A percentile compares a stretch with the other conserved stretches of the same genome.
Evolutionary conservation across 2,888 invertebrate genomes (phyloP).

Genomic region (Mythimna pallens): DNA sequence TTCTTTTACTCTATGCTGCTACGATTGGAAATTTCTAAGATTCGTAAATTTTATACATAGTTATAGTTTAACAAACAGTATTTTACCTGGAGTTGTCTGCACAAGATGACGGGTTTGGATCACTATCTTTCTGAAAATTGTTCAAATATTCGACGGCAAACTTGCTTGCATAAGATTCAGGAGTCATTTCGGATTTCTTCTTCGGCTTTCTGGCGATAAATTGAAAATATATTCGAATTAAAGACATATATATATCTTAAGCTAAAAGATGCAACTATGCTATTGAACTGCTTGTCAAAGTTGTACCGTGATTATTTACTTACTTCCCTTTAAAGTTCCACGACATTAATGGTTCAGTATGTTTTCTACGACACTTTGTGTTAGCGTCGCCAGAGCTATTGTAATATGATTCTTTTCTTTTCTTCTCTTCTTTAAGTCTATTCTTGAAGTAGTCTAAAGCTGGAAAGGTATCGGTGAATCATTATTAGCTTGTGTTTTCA

Average conservation of each 20-base stretch:
- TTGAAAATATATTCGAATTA: constrained; percentile 11
- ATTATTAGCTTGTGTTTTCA: background rate
- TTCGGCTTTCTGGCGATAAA: constrained; percentile 73
- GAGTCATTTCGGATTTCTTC: constrained; percentile 78
- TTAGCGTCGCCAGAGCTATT: constrained; percentile 80
- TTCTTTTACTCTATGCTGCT: background rate
- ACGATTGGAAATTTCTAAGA: background rate
- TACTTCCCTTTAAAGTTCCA: constrained; percentile 83
- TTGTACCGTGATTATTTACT: constrained; percentile 59
- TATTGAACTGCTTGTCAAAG: background rate
- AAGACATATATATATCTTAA: background rate
- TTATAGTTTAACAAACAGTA: background rate
- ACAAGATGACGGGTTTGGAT: constrained; percentile 76
- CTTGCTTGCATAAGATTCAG: constrained; percentile 77
- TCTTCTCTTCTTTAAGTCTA: constrained; percentile 64
- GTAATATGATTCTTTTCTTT: constrained; percentile 63
- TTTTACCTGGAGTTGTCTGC: constrained; percentile 83
- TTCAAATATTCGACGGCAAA: constrained; percentile 75
- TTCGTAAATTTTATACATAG: background rate
- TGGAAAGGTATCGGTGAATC: constrained; percentile 62
- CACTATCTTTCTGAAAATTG: constrained; percentile 68
- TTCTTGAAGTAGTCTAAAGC: constrained; percentile 78
- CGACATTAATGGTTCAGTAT: constrained; percentile 79
- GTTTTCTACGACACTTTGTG: constrained; percentile 66
- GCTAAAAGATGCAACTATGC: background rate